phyloP scores from a whole-genome alignment of 1,140 invertebrate species.

The Araneus ventricosus region DNA sequence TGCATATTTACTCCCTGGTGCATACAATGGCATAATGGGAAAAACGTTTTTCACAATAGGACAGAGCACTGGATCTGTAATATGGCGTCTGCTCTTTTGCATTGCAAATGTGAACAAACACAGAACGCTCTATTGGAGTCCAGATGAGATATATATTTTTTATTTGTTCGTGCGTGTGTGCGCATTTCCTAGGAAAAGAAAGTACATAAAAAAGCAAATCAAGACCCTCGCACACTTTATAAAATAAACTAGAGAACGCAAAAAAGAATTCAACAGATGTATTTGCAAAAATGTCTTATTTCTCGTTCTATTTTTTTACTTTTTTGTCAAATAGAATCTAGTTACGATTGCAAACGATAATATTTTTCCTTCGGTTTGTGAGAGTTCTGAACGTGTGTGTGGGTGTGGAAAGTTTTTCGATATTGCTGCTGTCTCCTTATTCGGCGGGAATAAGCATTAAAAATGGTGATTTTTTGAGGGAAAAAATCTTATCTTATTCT shows the following conservation, averaged over 20 bases:
- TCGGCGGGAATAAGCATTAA: background rate
- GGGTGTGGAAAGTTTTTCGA: background rate
- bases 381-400: background rate
- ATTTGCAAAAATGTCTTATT: slow-evolving; percentile 17
- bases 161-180: background rate
- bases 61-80: background rate
- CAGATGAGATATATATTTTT: background rate
- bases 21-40: slow-evolving; percentile 8
- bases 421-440: background rate
- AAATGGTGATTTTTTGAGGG: background rate
- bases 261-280: slow-evolving; percentile 1
- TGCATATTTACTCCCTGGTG: background rate
- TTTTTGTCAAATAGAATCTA: slow-evolving; percentile 6
- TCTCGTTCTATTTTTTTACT: background rate
- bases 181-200: background rate
- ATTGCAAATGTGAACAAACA: slow-evolving; percentile 21
- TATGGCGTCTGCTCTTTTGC: slow-evolving; percentile 13
- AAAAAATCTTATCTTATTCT: background rate
- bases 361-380: slow-evolving; percentile 9
- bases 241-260: background rate
- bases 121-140: slow-evolving; percentile 18
- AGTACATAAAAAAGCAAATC: background rate
- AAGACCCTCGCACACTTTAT: slow-evolving; percentile 1
- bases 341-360: slow-evolving; percentile 21
- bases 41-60: slow-evolving; percentile 22